These are phyloP conservation scores for Nematolebias whitei DNA, from an alignment of 2,113 vertebrate genomes.

Conservation along the genomic window DNA sequence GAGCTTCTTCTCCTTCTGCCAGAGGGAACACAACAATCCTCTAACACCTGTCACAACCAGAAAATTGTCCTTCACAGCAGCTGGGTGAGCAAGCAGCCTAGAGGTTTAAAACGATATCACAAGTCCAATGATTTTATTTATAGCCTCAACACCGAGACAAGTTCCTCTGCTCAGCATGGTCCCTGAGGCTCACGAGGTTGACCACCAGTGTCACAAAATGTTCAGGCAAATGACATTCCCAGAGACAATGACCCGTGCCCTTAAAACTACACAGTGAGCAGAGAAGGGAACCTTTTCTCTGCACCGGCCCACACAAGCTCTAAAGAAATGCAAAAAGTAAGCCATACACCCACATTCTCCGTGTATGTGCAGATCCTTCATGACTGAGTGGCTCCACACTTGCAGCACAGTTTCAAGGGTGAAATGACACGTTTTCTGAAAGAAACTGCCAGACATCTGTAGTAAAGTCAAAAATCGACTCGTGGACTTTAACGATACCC, in stretches of 20 bases:
- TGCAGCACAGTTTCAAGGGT: conserved; percentile 25
- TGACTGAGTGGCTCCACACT: conserved; percentile 23
- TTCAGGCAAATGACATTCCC: conserved; percentile 58
- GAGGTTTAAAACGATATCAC: conserved; percentile 66
- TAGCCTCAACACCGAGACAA: conserved; percentile 68
- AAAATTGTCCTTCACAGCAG: conserved; percentile 56
- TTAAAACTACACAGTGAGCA: conserved; percentile 44
- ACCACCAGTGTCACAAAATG: conserved; percentile 48
- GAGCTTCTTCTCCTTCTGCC: conserved; percentile 29
- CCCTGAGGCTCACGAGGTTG: conserved; percentile 49
- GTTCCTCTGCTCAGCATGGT: conserved; percentile 38
- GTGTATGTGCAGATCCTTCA: conserved; percentile 32
- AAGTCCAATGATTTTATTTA: conserved; percentile 73
- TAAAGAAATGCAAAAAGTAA: conserved; percentile 16
- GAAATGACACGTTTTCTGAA: conserved; percentile 29
- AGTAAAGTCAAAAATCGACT: background rate
- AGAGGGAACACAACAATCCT: conserved; percentile 47
- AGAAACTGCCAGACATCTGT: background rate
- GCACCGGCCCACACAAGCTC: background rate
- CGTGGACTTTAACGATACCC: background rate
- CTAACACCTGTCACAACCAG: conserved; percentile 63
- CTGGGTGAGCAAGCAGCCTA: conserved; percentile 60
- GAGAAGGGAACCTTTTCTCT: conserved; percentile 35
- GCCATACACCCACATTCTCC: conserved; percentile 14
- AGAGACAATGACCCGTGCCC: conserved; percentile 53